Conservation (phyloP, 1,140 invertebrate genomes). For the Bombus confusus region DNA sequence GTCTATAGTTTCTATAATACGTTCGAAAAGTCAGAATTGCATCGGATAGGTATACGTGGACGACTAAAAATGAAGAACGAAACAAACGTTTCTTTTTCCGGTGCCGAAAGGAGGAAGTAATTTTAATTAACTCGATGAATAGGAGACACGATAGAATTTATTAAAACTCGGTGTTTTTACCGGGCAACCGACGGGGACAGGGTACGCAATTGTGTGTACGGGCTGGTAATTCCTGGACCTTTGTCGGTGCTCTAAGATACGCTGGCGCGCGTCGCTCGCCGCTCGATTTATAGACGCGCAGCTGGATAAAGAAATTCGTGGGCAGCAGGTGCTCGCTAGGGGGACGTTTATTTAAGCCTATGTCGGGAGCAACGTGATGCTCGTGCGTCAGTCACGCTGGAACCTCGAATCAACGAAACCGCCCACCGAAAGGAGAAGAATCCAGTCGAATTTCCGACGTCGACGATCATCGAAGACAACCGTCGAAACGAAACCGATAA, state of each 20-base stretch:
- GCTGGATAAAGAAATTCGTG: constrained; percentile 65
- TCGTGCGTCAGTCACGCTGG: background rate
- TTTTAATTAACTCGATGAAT: constrained; percentile 20
- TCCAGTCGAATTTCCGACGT: background rate
- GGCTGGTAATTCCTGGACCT: constrained; percentile 45
- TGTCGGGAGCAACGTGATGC: constrained; percentile 22
- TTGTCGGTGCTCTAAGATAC: constrained; percentile 56
- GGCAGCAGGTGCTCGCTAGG: constrained; percentile 60
- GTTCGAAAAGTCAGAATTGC: background rate
- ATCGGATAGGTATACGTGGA: background rate
- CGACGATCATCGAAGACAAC: background rate
- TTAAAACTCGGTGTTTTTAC: constrained; percentile 13
- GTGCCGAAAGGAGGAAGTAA: background rate
- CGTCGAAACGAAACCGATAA: background rate
- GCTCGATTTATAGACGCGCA: constrained; percentile 65
- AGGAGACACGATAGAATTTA: background rate
- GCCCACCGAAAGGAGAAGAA: background rate
- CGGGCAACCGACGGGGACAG: too few relatives aligned
- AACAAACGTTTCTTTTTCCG: too few relatives aligned
- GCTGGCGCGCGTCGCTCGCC: constrained; percentile 30
- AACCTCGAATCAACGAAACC: constrained; percentile 2
- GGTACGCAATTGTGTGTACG: constrained; percentile 16
- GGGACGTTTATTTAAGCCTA: constrained; percentile 38
- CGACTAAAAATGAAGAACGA: background rate
- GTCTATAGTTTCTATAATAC: too few relatives aligned